Percentiles rank a stretch among this genome's conserved stretches.
Conservation (phyloP, 1,140 invertebrate genomes). For the Hesperophylax magnus region DNA sequence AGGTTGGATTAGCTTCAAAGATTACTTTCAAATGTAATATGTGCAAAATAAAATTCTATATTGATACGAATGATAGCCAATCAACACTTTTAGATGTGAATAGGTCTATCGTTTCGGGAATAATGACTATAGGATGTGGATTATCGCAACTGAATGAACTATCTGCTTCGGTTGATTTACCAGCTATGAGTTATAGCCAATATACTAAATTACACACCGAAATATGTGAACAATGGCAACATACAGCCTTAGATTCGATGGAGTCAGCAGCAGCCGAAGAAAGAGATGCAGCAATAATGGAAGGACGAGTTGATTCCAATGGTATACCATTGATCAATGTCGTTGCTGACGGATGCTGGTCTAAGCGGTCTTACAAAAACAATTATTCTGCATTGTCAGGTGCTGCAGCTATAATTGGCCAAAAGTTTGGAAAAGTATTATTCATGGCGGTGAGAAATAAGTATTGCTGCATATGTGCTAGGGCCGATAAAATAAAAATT, state of each 20-base stretch:
- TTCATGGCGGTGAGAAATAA: conserved; percentile 3
- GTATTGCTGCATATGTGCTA: not conserved
- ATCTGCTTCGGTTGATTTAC: not conserved
- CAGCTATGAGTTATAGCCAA: not conserved
- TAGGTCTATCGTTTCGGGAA: not conserved
- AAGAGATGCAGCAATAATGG: not conserved
- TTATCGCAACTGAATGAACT: not conserved
- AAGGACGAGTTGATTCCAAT: not conserved
- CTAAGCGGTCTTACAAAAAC: not conserved
- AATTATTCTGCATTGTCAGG: conserved; percentile 8
- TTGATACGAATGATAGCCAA: not conserved
- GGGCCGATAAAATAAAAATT: not conserved
- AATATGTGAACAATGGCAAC: not conserved
- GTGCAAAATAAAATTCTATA: not conserved
- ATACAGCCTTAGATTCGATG: not conserved
- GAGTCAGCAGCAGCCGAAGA: not conserved
- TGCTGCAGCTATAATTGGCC: not conserved
- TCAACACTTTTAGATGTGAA: not conserved
- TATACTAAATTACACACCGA: not conserved
- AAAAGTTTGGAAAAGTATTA: conserved; percentile 2
- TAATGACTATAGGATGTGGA: not conserved
- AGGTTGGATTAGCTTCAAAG: not conserved
- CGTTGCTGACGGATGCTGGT: conserved; percentile 2
- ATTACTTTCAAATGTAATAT: not conserved
- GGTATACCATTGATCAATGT: not conserved